Base-by-base conservation (phyloP, 1,140 invertebrate genomes). In the Dreissena polymorpha region DNA sequence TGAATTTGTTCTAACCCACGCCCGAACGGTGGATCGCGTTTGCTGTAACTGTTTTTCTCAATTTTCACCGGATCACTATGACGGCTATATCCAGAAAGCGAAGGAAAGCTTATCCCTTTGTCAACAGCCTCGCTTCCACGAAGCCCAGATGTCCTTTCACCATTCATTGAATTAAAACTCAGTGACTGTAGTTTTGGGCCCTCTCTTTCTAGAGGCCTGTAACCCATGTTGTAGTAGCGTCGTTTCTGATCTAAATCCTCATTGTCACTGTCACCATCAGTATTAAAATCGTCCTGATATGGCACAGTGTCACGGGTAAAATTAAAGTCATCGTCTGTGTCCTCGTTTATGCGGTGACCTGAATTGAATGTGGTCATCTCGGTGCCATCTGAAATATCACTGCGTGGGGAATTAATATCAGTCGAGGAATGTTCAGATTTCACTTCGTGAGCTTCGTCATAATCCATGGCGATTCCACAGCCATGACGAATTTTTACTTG, bases 381-480 rank as follows among this genome's bases (percentile, higher is more conserved):
- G 64, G 78, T 85, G 14, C 80, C 84, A 12, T 72, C 72, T 23
- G 67, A 83, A 29, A 79, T 73, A 65, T 89, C 89, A 85, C 88
- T 89, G 0, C 89, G 85, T 3, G 90, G 89, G 0, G 90, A 91
- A 49, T 89, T 83, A 18, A 87, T 83, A 70, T 85, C 77, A 55
- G 79, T 78, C 65, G 88, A 90, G 12, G 84, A 83, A 55, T 85
- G 82, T 25, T 91, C 89, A 13, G 88, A 88, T 12, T 90, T 88
- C 13, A 89, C 88, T 14, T 88, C 85, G 64, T 88, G 83, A 16
- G 87, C 90, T 76, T 90, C 90, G 78, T 91, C 90, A 74, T 88
- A 91, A 14, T 89, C 84, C 16, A 88, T 76, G 13, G 71, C 72
- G 49, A 76, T 53, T 49, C 73, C 84, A 81, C 73, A 71, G 27